phyloP scores from a whole-genome alignment of 2,113 vertebrate species.

The Podarcis raffonei region DNA sequence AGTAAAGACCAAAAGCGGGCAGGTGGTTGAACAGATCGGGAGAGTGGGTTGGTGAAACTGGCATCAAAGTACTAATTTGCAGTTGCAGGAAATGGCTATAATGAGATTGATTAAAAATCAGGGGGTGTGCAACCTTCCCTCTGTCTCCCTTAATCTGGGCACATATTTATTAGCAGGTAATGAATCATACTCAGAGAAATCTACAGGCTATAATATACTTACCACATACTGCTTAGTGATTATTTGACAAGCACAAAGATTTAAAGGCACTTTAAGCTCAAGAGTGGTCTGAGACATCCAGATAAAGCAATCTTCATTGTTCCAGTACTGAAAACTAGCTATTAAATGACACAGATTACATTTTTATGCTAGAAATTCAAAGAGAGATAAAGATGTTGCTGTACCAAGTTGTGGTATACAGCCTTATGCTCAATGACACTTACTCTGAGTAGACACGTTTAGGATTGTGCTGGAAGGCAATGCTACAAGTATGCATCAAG shows the following conservation, averaged over 20 bases:
- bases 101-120: conserved; percentile 18
- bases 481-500: too few relatives aligned
- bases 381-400: not conserved
- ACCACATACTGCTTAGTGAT: not conserved
- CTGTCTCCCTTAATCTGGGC: not conserved
- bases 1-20: conserved; percentile 42
- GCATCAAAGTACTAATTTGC: conserved; percentile 46
- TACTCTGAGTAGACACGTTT: too few relatives aligned
- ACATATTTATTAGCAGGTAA: fast-evolving
- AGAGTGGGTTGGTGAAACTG: conserved; percentile 40
- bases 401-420: not conserved
- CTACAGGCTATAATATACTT: not conserved
- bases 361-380: not conserved
- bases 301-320: not conserved
- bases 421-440: too few relatives aligned
- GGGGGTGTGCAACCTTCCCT: not conserved
- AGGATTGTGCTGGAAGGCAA: too few relatives aligned
- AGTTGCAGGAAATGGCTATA: conserved; percentile 39
- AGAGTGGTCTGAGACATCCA: not conserved
- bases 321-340: not conserved
- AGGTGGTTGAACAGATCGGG: conserved; percentile 31
- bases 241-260: conserved; percentile 1
- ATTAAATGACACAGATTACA: not conserved
- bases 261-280: not conserved
- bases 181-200: not conserved